These are phyloP conservation scores for Guaruba guarouba DNA, from an alignment of 2,113 vertebrate genomes.

Conservation along the genomic window DNA sequence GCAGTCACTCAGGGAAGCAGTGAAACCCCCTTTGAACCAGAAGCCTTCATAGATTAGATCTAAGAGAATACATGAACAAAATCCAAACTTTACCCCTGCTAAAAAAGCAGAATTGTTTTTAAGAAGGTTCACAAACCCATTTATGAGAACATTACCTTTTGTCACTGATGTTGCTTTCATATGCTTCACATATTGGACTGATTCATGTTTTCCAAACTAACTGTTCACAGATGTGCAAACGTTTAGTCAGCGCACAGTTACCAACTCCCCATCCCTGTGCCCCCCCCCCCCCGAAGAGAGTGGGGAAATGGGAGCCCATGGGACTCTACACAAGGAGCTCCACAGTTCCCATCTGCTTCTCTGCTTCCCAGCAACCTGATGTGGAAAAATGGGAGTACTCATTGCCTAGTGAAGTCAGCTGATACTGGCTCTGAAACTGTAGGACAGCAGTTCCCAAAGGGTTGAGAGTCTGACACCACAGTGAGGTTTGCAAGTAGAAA, in stretches of 20 bases:
- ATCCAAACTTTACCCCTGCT: background rate
- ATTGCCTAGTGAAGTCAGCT: background rate
- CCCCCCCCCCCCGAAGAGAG: background rate
- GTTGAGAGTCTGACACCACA: background rate
- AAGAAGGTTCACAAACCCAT: background rate
- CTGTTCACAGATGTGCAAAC: background rate
- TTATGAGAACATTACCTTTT: background rate
- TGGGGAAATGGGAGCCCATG: background rate
- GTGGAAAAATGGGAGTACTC: background rate
- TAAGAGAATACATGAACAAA: slow-evolving; percentile 32
- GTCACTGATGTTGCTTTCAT: background rate
- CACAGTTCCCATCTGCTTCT: background rate
- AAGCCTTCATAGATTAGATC: slow-evolving; percentile 47
- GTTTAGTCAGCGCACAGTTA: background rate
- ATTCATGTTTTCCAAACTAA: background rate
- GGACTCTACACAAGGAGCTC: background rate
- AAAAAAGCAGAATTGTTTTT: slow-evolving; percentile 30
- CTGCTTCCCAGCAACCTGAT: background rate
- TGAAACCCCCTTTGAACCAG: slow-evolving; percentile 57
- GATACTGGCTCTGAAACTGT: background rate
- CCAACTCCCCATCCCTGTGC: fast-evolving
- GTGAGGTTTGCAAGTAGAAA: background rate
- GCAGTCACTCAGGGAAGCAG: slow-evolving; percentile 54
- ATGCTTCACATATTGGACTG: background rate
- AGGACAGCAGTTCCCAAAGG: background rate